Evolutionary conservation across 2,888 invertebrate species (phyloP), one percentile per base, ranked within the genome.

Genomic region (Oligia fasciuncula): DNA sequence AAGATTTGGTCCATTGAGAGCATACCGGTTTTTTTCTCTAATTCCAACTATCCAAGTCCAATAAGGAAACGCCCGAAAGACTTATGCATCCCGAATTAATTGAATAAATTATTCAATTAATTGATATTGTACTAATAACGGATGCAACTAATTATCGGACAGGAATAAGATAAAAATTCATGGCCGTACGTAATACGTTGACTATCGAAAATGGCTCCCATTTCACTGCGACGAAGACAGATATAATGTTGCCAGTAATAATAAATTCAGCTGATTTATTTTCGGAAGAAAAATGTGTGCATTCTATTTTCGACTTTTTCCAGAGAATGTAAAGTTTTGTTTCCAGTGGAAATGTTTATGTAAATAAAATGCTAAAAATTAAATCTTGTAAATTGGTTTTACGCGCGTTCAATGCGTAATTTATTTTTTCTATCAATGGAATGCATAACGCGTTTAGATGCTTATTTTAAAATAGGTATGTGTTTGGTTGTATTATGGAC

Each of bases 161-260:
- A 76, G 46, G 76, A 84, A 49, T 82, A 71, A 82, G 85, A 84
- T 82, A 75, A 84, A 86, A 83, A 76, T 66, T 73, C 57, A 85
- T 83, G 70, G 3, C 46, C 71, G 35, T 79, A 73, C 71, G 35
- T 79, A 76, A 83, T 83, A 81, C 43, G 73, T 85, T 80, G 80
- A 74, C 80, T 85, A 89, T 84, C 89, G 80, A 87, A 87, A 84
- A 84, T 77, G 89, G 86, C 72, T 71, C 29, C 76, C 76, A 73
- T 83, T 88, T 86, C 70, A 88, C 85, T 85, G 84, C 83, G 73
- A 68, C 77, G 85, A 84, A 77, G 87, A 90, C 84, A 85, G 89
- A 84, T 82, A 85, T 87, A 89, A 85, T 82, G 85, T 85, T 86
- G 84, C 77, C 81, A 77, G 86, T 74, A 82, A 85, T 88, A 90